Percentiles rank a stretch among this genome's conserved stretches.
Conservation (phyloP, 2,888 invertebrate genomes). For the Oasisia sp. region DNA sequence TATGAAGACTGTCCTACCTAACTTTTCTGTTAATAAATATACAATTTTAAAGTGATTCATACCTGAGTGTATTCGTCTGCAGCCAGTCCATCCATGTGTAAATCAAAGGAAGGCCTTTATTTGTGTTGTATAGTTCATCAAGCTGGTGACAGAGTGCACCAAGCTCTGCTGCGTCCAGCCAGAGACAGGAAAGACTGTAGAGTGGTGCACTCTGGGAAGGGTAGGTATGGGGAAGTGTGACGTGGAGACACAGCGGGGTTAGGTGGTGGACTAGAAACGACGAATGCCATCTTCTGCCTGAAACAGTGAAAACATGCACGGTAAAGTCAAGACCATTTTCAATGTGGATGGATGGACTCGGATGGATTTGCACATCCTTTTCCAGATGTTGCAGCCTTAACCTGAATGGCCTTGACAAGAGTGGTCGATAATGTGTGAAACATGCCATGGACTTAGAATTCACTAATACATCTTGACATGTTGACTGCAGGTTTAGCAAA, state of each 20-base stretch:
- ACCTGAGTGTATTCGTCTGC: conserved; percentile 44
- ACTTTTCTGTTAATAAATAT: not conserved
- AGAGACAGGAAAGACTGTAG: conserved; percentile 41
- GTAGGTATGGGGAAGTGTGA: conserved; percentile 52
- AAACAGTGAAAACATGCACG: not conserved
- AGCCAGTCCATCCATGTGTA: conserved; percentile 58
- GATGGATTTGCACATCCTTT: too few species aligned
- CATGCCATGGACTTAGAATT: not conserved
- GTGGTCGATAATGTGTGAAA: not conserved
- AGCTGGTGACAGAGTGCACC: conserved; percentile 48
- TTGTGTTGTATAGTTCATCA: conserved; percentile 40
- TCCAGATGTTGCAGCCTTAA: not conserved
- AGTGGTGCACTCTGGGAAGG: conserved; percentile 49
- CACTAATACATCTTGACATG: not conserved
- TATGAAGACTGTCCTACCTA: not conserved
- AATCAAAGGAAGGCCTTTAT: conserved; percentile 43
- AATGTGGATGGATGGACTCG: too few species aligned
- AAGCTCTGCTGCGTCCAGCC: conserved; percentile 50
- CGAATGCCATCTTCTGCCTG: conserved; percentile 4
- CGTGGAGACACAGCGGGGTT: conserved; percentile 49
- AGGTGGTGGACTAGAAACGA: conserved; percentile 45
- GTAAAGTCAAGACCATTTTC: not conserved
- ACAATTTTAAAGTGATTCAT: not conserved
- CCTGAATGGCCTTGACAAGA: not conserved
- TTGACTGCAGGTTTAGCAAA: not conserved